These are phyloP conservation scores for Propsilocerus akamusi DNA, from an alignment of 1,140 invertebrate genomes.

Conservation along the genomic window DNA sequence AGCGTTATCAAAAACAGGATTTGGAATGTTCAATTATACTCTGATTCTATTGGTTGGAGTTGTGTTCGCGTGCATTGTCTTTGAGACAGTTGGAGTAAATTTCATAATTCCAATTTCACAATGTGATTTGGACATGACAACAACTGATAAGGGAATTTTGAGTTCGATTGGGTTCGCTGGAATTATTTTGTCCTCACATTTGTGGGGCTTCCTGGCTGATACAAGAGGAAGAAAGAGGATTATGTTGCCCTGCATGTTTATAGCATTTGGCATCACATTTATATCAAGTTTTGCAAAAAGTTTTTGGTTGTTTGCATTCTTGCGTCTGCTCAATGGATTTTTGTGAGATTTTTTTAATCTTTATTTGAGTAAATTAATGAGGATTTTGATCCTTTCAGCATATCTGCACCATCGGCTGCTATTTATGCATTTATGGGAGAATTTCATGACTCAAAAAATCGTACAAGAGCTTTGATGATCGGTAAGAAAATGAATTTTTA, in stretches of 20 bases:
- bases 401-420: slow-evolving; percentile 41
- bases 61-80: slow-evolving; percentile 32
- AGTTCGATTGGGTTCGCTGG: slow-evolving; percentile 45
- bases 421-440: slow-evolving; percentile 47
- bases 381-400: slow-evolving; percentile 20
- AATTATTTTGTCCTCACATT: slow-evolving; percentile 34
- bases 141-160: slow-evolving; percentile 41
- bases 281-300: slow-evolving; percentile 47
- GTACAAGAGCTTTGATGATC: slow-evolving; percentile 21
- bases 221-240: slow-evolving; percentile 47
- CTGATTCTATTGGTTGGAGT: slow-evolving; percentile 32
- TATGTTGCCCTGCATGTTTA: slow-evolving; percentile 41
- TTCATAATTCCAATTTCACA: slow-evolving; percentile 43
- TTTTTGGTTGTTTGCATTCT: slow-evolving; percentile 41
- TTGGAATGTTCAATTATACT: slow-evolving; percentile 40
- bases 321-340: slow-evolving; percentile 53
- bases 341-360: slow-evolving; percentile 33
- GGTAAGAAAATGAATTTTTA: neutral
- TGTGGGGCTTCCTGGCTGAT: slow-evolving; percentile 69
- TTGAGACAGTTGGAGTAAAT: slow-evolving; percentile 40
- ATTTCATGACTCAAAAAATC: slow-evolving; percentile 31
- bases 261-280: slow-evolving; percentile 42
- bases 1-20: slow-evolving; percentile 18
- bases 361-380: neutral
- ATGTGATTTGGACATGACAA: slow-evolving; percentile 42